Conservation (phyloP, 64 coral and sea anemone genomes). For the Stichodactyla mertensii region DNA sequence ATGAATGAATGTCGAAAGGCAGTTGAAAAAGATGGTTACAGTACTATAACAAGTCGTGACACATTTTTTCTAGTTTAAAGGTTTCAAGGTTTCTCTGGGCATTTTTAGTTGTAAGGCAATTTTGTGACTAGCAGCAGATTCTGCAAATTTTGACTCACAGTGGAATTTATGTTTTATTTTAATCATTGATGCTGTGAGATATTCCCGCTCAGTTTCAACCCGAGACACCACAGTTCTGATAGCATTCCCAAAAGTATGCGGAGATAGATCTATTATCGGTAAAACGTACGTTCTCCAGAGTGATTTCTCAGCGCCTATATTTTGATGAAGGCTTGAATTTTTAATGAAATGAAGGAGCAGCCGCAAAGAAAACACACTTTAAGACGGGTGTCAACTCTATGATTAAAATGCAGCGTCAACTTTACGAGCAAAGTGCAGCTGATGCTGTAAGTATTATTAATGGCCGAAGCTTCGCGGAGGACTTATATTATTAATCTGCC, state of each 20-base stretch:
- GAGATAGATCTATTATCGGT: not conserved
- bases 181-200: not conserved
- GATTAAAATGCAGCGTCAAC: not conserved
- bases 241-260: not conserved
- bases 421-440: not conserved
- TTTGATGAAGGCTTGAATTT: slow-evolving; percentile 7
- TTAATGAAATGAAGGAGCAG: slow-evolving; percentile 19
- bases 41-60: no score
- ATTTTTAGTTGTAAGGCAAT: no score
- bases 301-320: not conserved
- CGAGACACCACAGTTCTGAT: not conserved
- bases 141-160: not conserved
- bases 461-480: not conserved
- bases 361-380: not conserved
- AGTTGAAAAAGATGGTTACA: no score
- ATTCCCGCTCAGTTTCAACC: not conserved
- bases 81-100: no score
- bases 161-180: not conserved
- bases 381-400: not conserved
- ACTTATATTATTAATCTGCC: not conserved
- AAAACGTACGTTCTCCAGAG: not conserved
- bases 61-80: no score
- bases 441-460: not conserved
- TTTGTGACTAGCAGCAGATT: no score
- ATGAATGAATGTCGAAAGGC: no score